Conservation (phyloP, 2,797 vertebrate genomes). For the Amazona finschi region DNA sequence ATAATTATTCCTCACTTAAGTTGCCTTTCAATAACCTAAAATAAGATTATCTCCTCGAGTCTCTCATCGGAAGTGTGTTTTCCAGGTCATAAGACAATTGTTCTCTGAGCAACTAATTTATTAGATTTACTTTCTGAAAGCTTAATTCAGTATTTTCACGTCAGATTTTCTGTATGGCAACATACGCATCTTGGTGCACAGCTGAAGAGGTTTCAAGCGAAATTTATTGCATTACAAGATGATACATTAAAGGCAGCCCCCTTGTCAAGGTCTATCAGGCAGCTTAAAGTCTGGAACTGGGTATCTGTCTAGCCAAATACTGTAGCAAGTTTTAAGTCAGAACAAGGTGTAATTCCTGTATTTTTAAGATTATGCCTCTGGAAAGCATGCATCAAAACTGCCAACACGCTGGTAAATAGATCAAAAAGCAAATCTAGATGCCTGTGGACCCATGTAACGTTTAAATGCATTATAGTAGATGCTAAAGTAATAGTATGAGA, state of each 20-base stretch:
- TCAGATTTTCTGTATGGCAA: not conserved
- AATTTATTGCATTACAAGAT: not conserved
- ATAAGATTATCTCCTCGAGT: not conserved
- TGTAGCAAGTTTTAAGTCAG: not conserved
- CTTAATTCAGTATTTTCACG: not conserved
- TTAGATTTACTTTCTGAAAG: not conserved
- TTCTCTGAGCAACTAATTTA: not conserved
- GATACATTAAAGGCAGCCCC: not conserved
- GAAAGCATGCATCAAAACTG: not conserved
- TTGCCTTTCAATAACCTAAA: slow-evolving; percentile 10
- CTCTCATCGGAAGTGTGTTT: not conserved
- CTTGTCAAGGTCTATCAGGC: not conserved
- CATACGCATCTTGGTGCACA: not conserved
- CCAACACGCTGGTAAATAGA: not conserved
- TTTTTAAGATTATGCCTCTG: not conserved
- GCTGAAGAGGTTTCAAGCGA: not conserved
- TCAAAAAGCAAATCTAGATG: not conserved
- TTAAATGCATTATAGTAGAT: not conserved
- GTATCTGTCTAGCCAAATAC: not conserved
- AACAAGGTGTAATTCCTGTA: not conserved
- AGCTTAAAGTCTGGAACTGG: not conserved
- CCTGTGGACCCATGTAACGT: not conserved
- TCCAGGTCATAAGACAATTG: not conserved
- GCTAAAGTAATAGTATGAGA: not conserved
- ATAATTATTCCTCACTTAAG: slow-evolving; percentile 27